Evolutionary conservation across 2,888 invertebrate species (phyloP).

Genomic region (Noctua fimbriata): DNA sequence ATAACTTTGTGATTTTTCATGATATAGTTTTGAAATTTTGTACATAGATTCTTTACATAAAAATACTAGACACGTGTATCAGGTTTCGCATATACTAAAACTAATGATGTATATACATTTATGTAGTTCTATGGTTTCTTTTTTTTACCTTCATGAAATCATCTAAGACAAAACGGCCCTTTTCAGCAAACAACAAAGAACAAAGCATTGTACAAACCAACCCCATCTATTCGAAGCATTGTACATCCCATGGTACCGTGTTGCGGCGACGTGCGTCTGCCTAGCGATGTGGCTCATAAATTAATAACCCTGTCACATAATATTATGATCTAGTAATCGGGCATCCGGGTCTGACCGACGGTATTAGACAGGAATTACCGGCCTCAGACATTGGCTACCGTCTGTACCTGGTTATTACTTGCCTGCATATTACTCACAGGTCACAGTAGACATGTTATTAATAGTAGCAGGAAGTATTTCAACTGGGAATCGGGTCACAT

Average conservation of each 20-base stretch:
- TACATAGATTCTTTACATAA: too few relatives aligned
- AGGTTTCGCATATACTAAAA: too few relatives aligned
- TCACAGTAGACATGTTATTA: not conserved
- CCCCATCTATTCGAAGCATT: not conserved
- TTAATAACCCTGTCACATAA: conserved; percentile 43
- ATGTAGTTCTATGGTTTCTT: not conserved
- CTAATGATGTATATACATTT: too few relatives aligned
- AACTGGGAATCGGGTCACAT: not conserved
- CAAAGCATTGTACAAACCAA: not conserved
- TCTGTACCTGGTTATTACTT: not conserved
- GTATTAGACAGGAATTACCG: conserved; percentile 29
- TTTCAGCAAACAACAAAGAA: not conserved
- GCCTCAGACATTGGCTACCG: conserved; percentile 15
- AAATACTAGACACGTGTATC: too few relatives aligned
- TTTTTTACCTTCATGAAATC: not conserved
- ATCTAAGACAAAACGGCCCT: not conserved
- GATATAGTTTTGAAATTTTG: too few relatives aligned
- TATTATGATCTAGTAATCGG: conserved; percentile 51
- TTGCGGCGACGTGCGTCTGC: conserved; percentile 20
- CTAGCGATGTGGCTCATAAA: conserved; percentile 30
- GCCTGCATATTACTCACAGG: not conserved
- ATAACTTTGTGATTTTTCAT: too few relatives aligned
- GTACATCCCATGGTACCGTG: not conserved
- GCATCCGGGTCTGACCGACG: conserved; percentile 12
- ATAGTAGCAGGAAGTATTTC: not conserved